Conservation (phyloP, 2,113 vertebrate species). For the Toxotes chatareus region DNA sequence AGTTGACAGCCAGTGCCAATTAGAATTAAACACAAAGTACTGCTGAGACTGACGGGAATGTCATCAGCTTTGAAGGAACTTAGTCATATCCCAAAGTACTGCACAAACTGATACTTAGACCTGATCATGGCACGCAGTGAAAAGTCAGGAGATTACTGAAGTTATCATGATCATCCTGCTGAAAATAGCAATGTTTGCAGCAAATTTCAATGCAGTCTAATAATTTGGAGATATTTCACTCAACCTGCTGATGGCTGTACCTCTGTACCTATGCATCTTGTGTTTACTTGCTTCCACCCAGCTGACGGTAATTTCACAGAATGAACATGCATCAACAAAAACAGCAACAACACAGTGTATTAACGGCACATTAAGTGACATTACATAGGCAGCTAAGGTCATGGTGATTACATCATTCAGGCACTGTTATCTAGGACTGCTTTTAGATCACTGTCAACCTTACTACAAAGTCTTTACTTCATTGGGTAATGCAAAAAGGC, state of each 20-base stretch:
- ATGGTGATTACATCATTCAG: conserved; percentile 30
- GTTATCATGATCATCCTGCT: not conserved
- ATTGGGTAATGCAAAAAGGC: conserved; percentile 60
- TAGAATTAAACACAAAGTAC: not conserved
- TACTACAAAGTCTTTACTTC: conserved; percentile 49
- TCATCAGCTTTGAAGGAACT: not conserved
- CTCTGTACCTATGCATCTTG: not conserved
- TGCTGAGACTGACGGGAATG: not conserved
- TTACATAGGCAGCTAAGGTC: conserved; percentile 29
- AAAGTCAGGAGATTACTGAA: not conserved
- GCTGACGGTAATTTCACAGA: conserved; percentile 8
- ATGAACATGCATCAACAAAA: conserved; percentile 13
- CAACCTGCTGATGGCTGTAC: not conserved
- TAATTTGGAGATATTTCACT: too few species aligned
- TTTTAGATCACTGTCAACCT: conserved; percentile 50
- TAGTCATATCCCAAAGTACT: not conserved
- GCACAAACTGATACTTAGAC: not conserved
- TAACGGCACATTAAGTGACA: conserved; percentile 41
- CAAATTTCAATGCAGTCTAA: not conserved
- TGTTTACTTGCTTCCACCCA: not conserved
- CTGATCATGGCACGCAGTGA: not conserved
- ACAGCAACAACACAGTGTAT: conserved; percentile 31
- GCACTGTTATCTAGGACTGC: conserved; percentile 51
- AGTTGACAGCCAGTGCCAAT: not conserved
- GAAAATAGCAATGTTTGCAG: not conserved